Evolutionary conservation across 2,888 invertebrate genomes (phyloP), one percentile per base, ranked within the genome.

Genomic region (Agrotis ipsilon): DNA sequence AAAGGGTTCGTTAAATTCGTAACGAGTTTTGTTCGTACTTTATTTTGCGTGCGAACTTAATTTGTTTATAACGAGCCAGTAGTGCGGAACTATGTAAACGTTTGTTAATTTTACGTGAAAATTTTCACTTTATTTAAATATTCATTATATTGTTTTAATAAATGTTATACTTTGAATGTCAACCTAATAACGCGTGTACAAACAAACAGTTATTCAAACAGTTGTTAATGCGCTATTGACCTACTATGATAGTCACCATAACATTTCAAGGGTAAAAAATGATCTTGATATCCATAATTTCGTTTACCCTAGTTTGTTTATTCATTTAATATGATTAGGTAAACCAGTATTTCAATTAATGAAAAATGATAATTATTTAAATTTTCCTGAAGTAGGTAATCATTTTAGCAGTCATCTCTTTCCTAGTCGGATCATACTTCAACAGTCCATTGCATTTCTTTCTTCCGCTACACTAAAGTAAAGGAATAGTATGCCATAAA

Each of bases 11-110:
- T 74, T 77, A 58, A 68, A 63, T 66, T 71, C 32, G 21, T 69
- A 74, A 82, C 45, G 61, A 66, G 54, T 52, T 54, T 69, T 79
- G 69, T 80, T 70, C 14, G 0, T n/a, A 27, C 62, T 69, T 70
- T 46, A 81, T 61, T 71, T 57, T 63, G 24, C 43, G 45, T 27
- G 16, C 1, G 46, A 16, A 62, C 43, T 49, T 72, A 71, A 81
- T 81, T 72, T 72, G 72, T 68, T 65, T 65, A 49, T 46, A 67
- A 59, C 9, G 46, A 48, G n/a, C 18, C 18, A 6, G 52, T 77
- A n/a, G 24, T 57, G 13, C n/a, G 27, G 24, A 61, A 24, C 32
- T 68, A 49, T 21, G 32, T 32, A 18, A 54, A 13, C 24, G 32
- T 58, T 76, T 49, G 49, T 51, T 43, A 4, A 48, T 52, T 78